Base-by-base conservation (phyloP, 2,113 vertebrate species). In the Ursus arctos region DNA sequence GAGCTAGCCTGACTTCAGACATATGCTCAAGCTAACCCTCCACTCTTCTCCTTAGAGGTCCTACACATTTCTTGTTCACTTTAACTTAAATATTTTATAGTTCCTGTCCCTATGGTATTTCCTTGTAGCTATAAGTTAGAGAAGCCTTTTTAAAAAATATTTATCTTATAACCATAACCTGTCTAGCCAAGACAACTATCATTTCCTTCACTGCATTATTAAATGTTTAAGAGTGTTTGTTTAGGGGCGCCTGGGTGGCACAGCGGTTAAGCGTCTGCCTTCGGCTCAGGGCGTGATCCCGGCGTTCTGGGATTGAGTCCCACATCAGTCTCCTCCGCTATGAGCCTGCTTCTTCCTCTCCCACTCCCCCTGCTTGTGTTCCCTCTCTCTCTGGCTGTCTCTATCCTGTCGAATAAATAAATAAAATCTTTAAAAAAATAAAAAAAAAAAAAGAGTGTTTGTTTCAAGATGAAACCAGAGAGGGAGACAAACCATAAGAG, bases 91-190 rank as follows among this genome's bases (percentile, higher is more conserved):
- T 31, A 92, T 28, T 87, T 90, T 71, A 77, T n/a, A 93, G 15
- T 55, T 93, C 49, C 77, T 43, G 6, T 71, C 14, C 87, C 65
- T 92, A 11, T 94, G 53, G 31, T 74, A 91, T 92, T 94, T 67
- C 91, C 43, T 43, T 95, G 2, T 8, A 51, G 43, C 28, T 82
- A 82, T 69, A 85, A 91, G 81, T 76, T 21, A 88, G 59, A 97
- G 82, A 76, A 77, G 28, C 2, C 47, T 72, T 51, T 81, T 57
- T 16, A 33, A 26, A 81, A 7, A 61, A 51, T 89, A 76, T 89
- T 88, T 96, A 79, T 92, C 71, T 94, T 89, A 91, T 36, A 89
- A 40, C 49, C 53, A 90, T 82, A 93, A 93, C 19, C 40, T 88
- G 28, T n/a, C 61, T 97, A 57, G 47, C 43, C 24, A 92, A 92